phyloP scores from a whole-genome alignment of 1,140 invertebrate genomes.

The Pseudomyrmex pallidus region DNA sequence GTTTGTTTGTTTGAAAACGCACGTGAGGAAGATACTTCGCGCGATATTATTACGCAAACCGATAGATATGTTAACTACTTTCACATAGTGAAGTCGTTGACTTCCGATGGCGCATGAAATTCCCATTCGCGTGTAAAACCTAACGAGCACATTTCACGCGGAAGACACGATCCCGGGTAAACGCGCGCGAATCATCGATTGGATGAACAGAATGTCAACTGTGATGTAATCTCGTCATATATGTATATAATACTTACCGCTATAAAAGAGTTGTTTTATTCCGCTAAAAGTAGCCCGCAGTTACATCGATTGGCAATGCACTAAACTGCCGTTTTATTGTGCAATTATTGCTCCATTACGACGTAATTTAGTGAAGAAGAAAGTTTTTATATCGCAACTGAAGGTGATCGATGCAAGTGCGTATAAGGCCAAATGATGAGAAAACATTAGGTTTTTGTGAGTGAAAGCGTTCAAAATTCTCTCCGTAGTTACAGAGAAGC shows the following conservation, averaged over 20 bases:
- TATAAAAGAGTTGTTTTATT: neutral
- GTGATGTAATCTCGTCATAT: constrained; percentile 25
- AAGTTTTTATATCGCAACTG: constrained; percentile 9
- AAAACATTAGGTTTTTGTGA: no score
- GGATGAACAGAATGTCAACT: constrained; percentile 20
- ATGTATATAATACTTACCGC: constrained; percentile 4
- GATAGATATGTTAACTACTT: constrained; percentile 60
- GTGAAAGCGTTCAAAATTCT: no score
- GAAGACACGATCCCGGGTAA: neutral
- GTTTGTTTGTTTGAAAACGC: neutral
- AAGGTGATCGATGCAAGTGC: no score
- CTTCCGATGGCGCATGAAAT: constrained; percentile 33
- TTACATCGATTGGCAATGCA: constrained; percentile 13
- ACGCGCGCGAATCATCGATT: constrained; percentile 33
- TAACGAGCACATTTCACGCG: neutral
- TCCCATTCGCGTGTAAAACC: neutral
- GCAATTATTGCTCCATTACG: constrained; percentile 19
- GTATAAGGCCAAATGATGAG: no score
- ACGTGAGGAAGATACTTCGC: constrained; percentile 8
- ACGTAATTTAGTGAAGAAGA: constrained; percentile 2
- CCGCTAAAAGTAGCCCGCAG: neutral
- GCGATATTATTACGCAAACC: constrained; percentile 50
- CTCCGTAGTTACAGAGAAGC: no score
- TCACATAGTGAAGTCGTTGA: constrained; percentile 34
- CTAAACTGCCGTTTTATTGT: constrained; percentile 4